A percentile compares a stretch with the other conserved stretches of the same genome.
Evolutionary conservation across 2,113 vertebrate species (phyloP).

Genomic region (Edolisoma coerulescens): DNA sequence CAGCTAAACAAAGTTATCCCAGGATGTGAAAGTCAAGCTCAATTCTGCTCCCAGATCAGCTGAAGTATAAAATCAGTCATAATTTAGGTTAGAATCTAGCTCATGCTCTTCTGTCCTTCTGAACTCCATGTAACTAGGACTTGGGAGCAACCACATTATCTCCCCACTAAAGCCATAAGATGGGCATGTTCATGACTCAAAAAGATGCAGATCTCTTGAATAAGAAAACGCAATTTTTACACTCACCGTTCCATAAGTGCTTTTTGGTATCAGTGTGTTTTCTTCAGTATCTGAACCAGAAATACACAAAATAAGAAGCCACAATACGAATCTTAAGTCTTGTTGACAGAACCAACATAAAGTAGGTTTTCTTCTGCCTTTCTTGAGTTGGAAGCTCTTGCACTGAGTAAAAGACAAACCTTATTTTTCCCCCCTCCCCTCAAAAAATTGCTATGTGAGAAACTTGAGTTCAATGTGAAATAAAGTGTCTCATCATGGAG

Average conservation of each 20-base stretch:
- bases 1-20: not conserved
- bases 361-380: not conserved
- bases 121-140: not conserved
- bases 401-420: not conserved
- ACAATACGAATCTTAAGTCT: not conserved
- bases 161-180: not conserved
- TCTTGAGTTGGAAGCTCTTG: not conserved
- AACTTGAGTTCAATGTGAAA: not conserved
- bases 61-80: not conserved
- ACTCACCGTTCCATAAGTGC: not conserved
- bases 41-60: not conserved
- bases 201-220: not conserved
- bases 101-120: not conserved
- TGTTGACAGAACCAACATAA: not conserved
- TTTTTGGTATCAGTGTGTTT: not conserved
- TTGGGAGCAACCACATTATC: not conserved
- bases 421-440: accelerated
- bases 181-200: accelerated
- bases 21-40: not conserved
- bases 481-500: not conserved
- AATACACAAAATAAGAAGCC: not conserved
- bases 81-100: not conserved
- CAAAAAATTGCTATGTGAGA: not conserved
- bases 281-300: not conserved
- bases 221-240: not conserved